Conservation (phyloP, 1,140 invertebrate genomes). For the Anastrepha obliqua region DNA sequence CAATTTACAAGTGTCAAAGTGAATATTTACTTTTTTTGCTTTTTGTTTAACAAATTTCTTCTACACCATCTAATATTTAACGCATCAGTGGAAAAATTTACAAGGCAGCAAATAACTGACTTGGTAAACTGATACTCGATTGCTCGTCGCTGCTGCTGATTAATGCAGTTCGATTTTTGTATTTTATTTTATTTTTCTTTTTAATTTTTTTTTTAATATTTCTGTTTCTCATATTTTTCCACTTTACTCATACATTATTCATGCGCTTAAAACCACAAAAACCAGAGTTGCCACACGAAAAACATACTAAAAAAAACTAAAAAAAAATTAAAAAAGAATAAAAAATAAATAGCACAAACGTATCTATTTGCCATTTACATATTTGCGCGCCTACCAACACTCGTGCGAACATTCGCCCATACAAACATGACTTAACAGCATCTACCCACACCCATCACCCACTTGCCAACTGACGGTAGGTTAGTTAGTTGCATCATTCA, state of each 20-base stretch:
- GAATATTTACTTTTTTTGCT: not conserved
- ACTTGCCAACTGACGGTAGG: not conserved
- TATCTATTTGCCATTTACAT: too few species aligned
- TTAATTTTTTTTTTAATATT: not conserved
- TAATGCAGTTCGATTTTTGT: conserved; percentile 22
- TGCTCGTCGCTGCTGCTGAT: not conserved
- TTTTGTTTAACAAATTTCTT: not conserved
- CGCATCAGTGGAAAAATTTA: conserved; percentile 14
- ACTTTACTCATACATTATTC: not conserved
- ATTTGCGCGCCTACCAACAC: too few species aligned
- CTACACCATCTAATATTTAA: conserved; percentile 21
- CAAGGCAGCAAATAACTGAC: conserved; percentile 26
- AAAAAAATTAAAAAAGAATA: too few species aligned
- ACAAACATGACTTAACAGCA: not conserved
- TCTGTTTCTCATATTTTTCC: not conserved
- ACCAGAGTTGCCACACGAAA: too few species aligned
- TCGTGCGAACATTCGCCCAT: not conserved
- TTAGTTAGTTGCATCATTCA: conserved; percentile 23
- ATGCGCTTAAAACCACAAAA: not conserved
- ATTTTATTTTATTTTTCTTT: not conserved
- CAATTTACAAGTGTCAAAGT: conserved; percentile 41
- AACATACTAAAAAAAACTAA: too few species aligned
- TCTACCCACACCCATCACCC: conserved; percentile 15
- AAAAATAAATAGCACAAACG: too few species aligned
- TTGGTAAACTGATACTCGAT: not conserved